Evolutionary conservation across 2,888 invertebrate genomes (phyloP).

Genomic region (Chromoteleia sp.): DNA sequence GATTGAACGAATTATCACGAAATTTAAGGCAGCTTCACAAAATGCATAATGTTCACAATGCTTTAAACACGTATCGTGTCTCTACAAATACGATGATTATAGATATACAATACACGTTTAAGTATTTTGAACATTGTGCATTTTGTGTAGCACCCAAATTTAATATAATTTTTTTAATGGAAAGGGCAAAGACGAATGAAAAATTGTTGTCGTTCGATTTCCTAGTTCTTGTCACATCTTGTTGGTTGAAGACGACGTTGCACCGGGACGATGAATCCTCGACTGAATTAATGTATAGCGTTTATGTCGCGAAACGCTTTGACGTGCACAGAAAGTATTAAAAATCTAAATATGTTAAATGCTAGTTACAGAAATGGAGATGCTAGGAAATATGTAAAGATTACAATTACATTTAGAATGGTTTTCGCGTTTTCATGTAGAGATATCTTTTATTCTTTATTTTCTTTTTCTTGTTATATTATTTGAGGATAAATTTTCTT

Average conservation of each 20-base stretch:
- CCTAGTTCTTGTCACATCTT: slow-evolving; percentile 21
- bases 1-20: too few species aligned
- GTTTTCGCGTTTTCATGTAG: slow-evolving; percentile 8
- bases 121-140: too few species aligned
- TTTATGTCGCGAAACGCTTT: slow-evolving; percentile 1
- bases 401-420: slow-evolving; percentile 14
- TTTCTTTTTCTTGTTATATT: slow-evolving; percentile 6
- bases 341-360: slow-evolving; percentile 23
- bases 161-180: not conserved
- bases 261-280: slow-evolving; percentile 13
- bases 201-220: slow-evolving; percentile 11
- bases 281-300: slow-evolving; percentile 27
- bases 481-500: slow-evolving; percentile 9
- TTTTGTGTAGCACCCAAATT: too few species aligned
- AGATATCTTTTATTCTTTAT: not conserved
- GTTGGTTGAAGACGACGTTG: slow-evolving; percentile 13
- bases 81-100: too few species aligned
- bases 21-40: too few species aligned
- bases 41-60: too few species aligned
- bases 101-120: too few species aligned
- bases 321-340: slow-evolving; percentile 18
- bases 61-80: too few species aligned
- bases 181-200: slow-evolving; percentile 10
- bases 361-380: slow-evolving; percentile 11
- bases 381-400: slow-evolving; percentile 25